Evolutionary conservation across 2,797 vertebrate genomes (phyloP), one percentile per base, ranked within the genome.

Genomic region (Luscinia megarhynchos): DNA sequence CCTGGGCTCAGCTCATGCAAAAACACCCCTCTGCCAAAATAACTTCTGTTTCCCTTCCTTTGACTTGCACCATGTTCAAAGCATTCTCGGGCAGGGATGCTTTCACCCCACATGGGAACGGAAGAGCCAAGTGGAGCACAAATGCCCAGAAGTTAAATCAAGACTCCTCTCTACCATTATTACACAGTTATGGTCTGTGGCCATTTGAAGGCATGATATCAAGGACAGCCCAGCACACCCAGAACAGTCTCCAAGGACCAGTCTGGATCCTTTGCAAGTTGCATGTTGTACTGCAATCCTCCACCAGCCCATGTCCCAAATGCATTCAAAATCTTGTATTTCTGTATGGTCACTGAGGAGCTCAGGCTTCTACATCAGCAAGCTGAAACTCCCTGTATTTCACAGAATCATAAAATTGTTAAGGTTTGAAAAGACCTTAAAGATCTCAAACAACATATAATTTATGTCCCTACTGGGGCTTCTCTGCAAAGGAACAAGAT

Each of bases 41-140:
- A 88, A 41, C 51, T 80, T 63, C 26, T 21, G 10, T 72, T 87
- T 51, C 27, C 84, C 30, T 61, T 13, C 29, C 50, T 72, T 20
- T 15, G 8, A 58, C 69, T 55, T 3, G 10, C 15, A 36, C 26
- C 9, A 1, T 0, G 2, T 32, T n/a, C 40, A 34, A 85, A 48
- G 18, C 43, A 27, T 32, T 21, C 38, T 70, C 36, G n/a, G 29
- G 32, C 12, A 34, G 14, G 27, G 75, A 79, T 54, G 64, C n/a
- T 19, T 85, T 62, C 53, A 62, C 27, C 26, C 30, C 55, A 75
- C 0, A 0, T 4, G 51, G 2, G 13, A 75, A n/a, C 3, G 1
- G 23, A 34, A 27, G 26, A 48, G 24, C 19, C 29, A 61, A 30
- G 30, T 12, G 10, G 48, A 55, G 41, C 20, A 67, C 43, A 66